Evolutionary conservation across 2,888 invertebrate species (phyloP).

Genomic region (Agrilus cyanescens): DNA sequence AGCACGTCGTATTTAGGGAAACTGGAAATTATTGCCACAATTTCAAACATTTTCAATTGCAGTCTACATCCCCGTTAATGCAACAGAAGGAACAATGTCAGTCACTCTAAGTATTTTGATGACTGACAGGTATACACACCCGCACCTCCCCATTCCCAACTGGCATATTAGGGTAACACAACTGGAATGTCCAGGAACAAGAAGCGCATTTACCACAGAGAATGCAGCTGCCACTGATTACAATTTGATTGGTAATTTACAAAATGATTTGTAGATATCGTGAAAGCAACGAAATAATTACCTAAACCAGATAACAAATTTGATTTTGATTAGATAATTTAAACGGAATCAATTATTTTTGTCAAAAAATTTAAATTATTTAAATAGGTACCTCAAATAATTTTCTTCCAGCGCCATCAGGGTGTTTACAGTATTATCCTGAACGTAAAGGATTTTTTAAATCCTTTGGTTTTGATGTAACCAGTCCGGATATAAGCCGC

Average conservation of each 20-base stretch:
- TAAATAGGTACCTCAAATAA: too few species aligned
- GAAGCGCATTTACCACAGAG: conserved; percentile 9
- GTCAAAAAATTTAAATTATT: too few species aligned
- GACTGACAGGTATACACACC: background rate
- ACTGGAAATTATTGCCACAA: conserved; percentile 13
- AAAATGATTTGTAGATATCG: background rate
- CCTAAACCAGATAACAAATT: background rate
- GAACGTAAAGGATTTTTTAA: conserved; percentile 44
- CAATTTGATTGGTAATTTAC: conserved; percentile 14
- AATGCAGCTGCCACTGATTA: conserved; percentile 13
- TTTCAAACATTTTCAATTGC: conserved; percentile 28
- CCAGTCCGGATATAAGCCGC: conserved; percentile 22
- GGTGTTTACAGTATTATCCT: conserved; percentile 55
- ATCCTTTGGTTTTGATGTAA: conserved; percentile 48
- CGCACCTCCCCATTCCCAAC: conserved; percentile 7
- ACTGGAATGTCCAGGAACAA: conserved; percentile 27
- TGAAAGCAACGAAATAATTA: background rate
- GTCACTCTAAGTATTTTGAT: conserved; percentile 19
- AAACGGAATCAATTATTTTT: too few species aligned
- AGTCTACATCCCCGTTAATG: conserved; percentile 33
- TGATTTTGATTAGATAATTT: too few species aligned
- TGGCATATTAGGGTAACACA: conserved; percentile 47
- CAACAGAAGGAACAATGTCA: conserved; percentile 15
- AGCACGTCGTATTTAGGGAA: background rate
- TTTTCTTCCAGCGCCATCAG: conserved; percentile 43